phyloP scores from a whole-genome alignment of 1,140 invertebrate genomes.

The Papilio machaon region DNA sequence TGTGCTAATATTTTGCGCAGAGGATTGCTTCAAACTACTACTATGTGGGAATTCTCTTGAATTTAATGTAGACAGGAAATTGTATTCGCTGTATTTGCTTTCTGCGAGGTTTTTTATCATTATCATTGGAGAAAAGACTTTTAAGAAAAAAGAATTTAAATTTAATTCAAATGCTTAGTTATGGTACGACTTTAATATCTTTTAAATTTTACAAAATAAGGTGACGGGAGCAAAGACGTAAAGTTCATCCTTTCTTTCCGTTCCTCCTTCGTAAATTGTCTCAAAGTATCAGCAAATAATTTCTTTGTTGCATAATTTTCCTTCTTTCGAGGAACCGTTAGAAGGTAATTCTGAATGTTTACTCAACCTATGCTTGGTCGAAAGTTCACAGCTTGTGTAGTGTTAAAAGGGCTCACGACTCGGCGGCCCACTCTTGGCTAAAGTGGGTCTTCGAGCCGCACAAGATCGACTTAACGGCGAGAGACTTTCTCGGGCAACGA shows the following conservation, averaged over 20 bases:
- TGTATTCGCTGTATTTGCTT: neutral
- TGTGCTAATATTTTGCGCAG: constrained; percentile 10
- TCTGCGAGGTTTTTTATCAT: neutral
- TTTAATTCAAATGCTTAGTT: neutral
- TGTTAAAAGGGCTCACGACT: neutral
- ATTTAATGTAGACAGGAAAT: neutral
- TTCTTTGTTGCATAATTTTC: too few relatives aligned
- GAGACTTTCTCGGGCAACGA: constrained; percentile 18
- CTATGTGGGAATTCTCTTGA: neutral
- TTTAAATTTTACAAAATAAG: too few relatives aligned
- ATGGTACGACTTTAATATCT: neutral
- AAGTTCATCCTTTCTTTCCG: neutral
- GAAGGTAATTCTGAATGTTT: too few relatives aligned
- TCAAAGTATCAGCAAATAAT: neutral
- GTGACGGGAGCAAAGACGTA: too few relatives aligned
- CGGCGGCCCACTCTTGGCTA: neutral
- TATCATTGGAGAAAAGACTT: neutral
- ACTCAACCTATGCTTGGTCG: neutral
- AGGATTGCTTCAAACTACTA: neutral
- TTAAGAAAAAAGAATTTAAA: neutral
- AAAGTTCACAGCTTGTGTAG: neutral
- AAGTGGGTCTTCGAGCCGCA: neutral
- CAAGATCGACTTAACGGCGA: neutral
- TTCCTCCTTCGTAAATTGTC: too few relatives aligned
- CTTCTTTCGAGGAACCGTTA: too few relatives aligned